Percentiles rank a stretch among this genome's conserved stretches.
Evolutionary conservation across 1,140 invertebrate genomes (phyloP).

Genomic region (Stegodyphus dumicola): DNA sequence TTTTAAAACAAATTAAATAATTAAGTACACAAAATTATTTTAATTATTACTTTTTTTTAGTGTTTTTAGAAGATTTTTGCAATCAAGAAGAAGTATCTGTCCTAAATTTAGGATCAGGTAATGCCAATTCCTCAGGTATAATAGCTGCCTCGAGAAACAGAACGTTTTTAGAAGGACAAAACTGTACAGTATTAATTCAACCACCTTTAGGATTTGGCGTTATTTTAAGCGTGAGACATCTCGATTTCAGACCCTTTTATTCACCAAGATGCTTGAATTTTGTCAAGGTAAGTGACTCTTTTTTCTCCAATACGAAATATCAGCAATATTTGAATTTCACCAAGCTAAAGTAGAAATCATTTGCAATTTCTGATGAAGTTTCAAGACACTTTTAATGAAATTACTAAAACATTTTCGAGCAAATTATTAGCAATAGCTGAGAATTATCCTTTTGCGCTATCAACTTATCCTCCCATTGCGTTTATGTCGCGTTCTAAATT

Average conservation of each 20-base stretch:
- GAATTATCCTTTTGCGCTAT: too few relatives aligned
- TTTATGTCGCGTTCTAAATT: too few relatives aligned
- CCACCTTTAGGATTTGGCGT: conserved; percentile 39
- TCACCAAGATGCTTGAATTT: conserved; percentile 9
- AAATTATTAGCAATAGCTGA: too few relatives aligned
- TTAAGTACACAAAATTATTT: too few relatives aligned
- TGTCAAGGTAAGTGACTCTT: conserved; percentile 10
- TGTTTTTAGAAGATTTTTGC: conserved; percentile 32
- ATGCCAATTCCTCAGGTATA: conserved; percentile 36
- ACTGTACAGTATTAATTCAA: conserved; percentile 38
- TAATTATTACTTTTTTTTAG: conserved; percentile 6
- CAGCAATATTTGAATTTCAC: too few relatives aligned
- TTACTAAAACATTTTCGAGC: too few relatives aligned
- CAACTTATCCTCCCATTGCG: too few relatives aligned
- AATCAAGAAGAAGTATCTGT: not conserved
- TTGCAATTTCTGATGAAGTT: too few relatives aligned
- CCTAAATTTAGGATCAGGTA: conserved; percentile 40
- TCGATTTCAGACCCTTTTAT: conserved; percentile 29
- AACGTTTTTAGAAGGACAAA: conserved; percentile 2
- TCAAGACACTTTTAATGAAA: too few relatives aligned
- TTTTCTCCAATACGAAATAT: too few relatives aligned
- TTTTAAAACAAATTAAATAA: too few relatives aligned
- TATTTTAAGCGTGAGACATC: conserved; percentile 7
- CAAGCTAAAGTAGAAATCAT: too few relatives aligned
- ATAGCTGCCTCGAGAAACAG: conserved; percentile 1